Evolutionary conservation across 30 jellyfish, hydroid and myxozoan species (phyloP).

Genomic region (Aurelia sp.): DNA sequence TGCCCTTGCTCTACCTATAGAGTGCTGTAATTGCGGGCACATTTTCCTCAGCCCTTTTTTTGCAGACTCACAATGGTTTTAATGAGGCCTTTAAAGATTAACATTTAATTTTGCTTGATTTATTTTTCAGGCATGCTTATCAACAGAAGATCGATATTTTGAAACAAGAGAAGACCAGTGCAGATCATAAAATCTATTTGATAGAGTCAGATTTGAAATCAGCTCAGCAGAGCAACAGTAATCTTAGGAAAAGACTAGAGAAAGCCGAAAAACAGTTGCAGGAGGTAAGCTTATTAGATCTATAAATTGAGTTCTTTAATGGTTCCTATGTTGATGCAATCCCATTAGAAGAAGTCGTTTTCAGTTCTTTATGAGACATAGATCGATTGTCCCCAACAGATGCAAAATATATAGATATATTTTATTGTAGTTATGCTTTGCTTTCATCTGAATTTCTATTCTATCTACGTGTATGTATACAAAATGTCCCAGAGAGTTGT

Average conservation of each 20-base stretch:
- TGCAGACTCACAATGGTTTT: no score
- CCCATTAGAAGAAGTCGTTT: background rate
- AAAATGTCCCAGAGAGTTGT: background rate
- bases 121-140: constrained; percentile 30
- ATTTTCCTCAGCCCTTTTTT: no score
- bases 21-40: no score
- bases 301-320: no score
- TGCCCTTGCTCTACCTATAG: no score
- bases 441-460: background rate
- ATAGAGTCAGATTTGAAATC: constrained; percentile 76
- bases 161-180: constrained; percentile 69
- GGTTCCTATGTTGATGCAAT: no score
- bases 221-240: constrained; percentile 55
- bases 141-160: constrained; percentile 62
- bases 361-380: background rate
- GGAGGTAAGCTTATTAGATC: constrained; percentile 47
- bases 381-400: background rate
- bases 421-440: background rate
- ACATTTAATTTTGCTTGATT: background rate
- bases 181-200: constrained; percentile 70
- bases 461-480: background rate
- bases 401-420: no score
- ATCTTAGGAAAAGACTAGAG: constrained; percentile 49
- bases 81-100: no score
- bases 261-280: constrained; percentile 66